A percentile compares a stretch with the other conserved stretches of the same genome.
Conservation (phyloP, 2,113 vertebrate species). For the Phrynosoma blainvillii region DNA sequence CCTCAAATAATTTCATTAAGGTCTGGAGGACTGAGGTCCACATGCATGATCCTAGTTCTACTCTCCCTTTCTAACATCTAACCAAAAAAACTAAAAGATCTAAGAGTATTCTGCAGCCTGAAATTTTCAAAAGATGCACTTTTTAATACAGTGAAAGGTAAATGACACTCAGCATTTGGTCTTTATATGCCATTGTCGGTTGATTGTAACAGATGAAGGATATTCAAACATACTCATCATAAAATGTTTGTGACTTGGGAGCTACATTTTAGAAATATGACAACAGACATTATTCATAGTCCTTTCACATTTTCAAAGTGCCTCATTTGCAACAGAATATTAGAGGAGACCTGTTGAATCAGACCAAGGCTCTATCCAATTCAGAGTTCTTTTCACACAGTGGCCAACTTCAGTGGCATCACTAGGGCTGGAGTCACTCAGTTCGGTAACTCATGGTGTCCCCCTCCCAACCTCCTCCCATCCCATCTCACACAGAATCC, state of each 20-base stretch:
- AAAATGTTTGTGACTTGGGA: background rate
- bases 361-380: no score
- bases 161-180: constrained; percentile 6
- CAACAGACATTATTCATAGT: background rate
- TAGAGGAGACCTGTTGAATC: no score
- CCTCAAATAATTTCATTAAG: background rate
- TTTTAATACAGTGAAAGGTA: constrained; percentile 21
- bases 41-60: background rate
- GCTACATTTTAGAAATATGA: no score
- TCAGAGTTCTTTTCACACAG: no score
- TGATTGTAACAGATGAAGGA: background rate
- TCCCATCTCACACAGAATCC: no score
- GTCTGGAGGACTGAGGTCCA: background rate
- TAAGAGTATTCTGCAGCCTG: background rate
- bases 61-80: background rate
- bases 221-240: background rate
- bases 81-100: background rate
- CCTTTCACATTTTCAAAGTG: background rate
- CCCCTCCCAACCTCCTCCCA: no score
- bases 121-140: background rate
- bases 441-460: no score
- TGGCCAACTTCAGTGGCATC: no score
- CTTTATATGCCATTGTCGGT: constrained; percentile 20
- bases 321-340: background rate
- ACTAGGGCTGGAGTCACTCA: no score